Percentiles rank a stretch among this genome's conserved stretches.
These are phyloP conservation scores for Cervus canadensis DNA, from an alignment of 2,113 vertebrate genomes.

Conservation along the genomic window DNA sequence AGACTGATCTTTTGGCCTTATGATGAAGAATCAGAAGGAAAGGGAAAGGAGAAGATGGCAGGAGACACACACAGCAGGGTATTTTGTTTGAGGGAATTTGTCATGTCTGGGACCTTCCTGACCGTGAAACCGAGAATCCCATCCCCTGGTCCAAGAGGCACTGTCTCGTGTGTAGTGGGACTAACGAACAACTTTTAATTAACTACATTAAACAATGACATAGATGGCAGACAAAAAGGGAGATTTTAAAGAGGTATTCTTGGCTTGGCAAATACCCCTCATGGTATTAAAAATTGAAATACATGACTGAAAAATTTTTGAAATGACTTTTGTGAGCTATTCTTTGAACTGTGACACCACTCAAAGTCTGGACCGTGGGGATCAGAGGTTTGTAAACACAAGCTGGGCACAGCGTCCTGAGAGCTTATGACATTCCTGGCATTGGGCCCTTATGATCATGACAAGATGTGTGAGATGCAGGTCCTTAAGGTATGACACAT, in stretches of 20 bases:
- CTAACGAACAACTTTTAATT: background rate
- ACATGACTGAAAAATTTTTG: background rate
- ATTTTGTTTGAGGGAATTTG: background rate
- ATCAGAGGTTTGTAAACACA: background rate
- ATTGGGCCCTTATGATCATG: background rate
- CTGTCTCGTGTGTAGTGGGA: background rate
- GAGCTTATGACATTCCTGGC: background rate
- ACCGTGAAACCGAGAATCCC: background rate
- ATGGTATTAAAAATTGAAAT: background rate
- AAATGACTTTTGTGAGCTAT: background rate
- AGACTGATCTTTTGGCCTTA: background rate
- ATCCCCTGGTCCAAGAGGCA: background rate
- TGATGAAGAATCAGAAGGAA: background rate
- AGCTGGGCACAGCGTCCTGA: background rate
- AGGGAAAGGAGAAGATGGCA: background rate
- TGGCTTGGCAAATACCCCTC: background rate
- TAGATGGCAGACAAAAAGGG: background rate
- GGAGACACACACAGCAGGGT: background rate
- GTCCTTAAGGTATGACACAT: background rate
- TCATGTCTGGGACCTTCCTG: background rate
- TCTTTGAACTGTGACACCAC: background rate
- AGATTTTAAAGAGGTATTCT: background rate
- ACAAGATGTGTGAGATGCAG: background rate
- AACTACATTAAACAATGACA: background rate
- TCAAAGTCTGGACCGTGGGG: background rate